phyloP scores from a whole-genome alignment of 2,113 vertebrate genomes.

The Progne subis region DNA sequence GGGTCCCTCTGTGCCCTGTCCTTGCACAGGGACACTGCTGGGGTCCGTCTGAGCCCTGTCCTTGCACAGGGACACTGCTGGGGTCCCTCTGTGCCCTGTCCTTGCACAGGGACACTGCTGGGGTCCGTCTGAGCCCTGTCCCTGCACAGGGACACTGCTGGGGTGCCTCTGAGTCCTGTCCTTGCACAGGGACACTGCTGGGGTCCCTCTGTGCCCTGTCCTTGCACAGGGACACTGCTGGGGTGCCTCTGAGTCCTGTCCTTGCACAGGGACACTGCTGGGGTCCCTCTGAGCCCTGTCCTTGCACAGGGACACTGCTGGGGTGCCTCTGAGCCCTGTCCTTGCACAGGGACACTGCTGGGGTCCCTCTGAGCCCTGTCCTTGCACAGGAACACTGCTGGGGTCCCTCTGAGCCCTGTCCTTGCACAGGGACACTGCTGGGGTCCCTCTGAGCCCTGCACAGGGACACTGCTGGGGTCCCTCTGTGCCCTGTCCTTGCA shows the following conservation, averaged over 20 bases:
- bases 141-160: not conserved
- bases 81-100: not conserved
- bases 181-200: no score
- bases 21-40: not conserved
- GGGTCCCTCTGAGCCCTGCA: not conserved
- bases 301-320: rapidly evolving
- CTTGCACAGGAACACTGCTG: no score
- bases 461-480: rapidly evolving
- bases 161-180: not conserved
- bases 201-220: not conserved
- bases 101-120: rapidly evolving
- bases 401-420: not conserved
- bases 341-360: not conserved
- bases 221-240: rapidly evolving
- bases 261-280: not conserved
- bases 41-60: no score
- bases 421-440: rapidly evolving
- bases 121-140: not conserved
- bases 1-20: not conserved
- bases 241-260: not conserved
- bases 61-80: no score
- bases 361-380: not conserved
- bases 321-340: not conserved
- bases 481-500: not conserved
- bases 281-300: not conserved